Base-by-base conservation (phyloP, 2,797 vertebrate genomes). In the Hybognathus amarus region DNA sequence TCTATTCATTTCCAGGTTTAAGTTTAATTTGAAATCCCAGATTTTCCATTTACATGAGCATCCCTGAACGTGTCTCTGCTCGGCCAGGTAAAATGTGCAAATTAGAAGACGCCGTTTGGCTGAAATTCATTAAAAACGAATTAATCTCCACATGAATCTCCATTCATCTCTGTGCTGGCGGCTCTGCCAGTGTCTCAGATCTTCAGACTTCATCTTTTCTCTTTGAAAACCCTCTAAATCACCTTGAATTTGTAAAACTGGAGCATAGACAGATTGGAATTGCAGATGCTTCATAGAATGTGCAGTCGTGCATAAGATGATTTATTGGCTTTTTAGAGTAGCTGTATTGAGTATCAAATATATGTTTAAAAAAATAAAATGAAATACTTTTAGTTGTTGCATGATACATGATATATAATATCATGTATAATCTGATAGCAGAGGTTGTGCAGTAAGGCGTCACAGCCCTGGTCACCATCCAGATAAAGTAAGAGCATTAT, bases 401-500 rank as follows among this genome's bases (percentile, higher is more conserved):
- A 45, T 61, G 24, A 61, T 27, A 27, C 11, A 15, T 54, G 27
- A 74, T n/a, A n/a, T n/a, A n/a, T n/a, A n/a, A n/a, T n/a, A n/a
- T n/a, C n/a, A n/a, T n/a, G 47, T 30, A 15, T 30, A 15, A 63
- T n/a, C 45, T 74, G 63, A 10, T 54, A 40, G 30, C n/a, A 61
- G 85, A 90, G 86, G 90, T 90, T 90, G 88, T 85, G 89, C 85
- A 89, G 91, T 85, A 83, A 80, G 64, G 83, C 68, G 80, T 83
- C 83, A 81, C 86, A 71, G 17, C 85, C 63, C 67, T 4, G 47
- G 90, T 91, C 87, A 77, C 64, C 87, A 78, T 63, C 83, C 86
- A 89, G 83, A 84, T 84, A 83, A 90, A 87, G 85, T 90, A 91
- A 90, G 84, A 89, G 89, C 90, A 89, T 92, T 91, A 88, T 88